Evolutionary conservation across 92 coral and sea anemone species (phyloP), one percentile per base, ranked within the genome.

Genomic region (Micromussa lordhowensis): DNA sequence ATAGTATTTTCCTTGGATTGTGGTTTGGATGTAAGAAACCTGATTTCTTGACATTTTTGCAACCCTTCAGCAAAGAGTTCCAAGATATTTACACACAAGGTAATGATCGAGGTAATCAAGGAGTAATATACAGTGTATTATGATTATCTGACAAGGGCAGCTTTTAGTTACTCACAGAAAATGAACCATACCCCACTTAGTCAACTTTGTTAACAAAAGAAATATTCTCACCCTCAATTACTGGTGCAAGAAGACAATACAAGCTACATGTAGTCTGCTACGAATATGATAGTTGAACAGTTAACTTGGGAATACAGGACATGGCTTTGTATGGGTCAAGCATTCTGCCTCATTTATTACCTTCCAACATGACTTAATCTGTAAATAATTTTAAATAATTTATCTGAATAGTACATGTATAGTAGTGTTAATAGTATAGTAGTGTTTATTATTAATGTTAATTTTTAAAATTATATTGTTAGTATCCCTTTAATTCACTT

Each of bases 51-150:
- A 40, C 48, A 40, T 40, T 40, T 40, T 6, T 40, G 48, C 48
- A 87, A 49, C 90, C 90, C 14, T 79, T 87, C 22, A 87, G 90
- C 84, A 79, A 87, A 19, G 90, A 87, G 63, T 87, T 87, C 68
- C 85, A 87, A 79, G 90, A 87, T 30, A 79, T 87, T 87, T 87
- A 68, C 35, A 68, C 85, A 29, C 31, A 87, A 87, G 90, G 90
- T 87, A 36, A 5, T 36, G 38, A 36, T 71, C 44, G 76, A 71
- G 76, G 76, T 71, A 71, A 71, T 71, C 76, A 71, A 29, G 44
- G 76, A 30, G 76, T 71, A 29, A 71, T 71, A 69, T 69, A 71
- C n/a, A n/a, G n/a, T n/a, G n/a, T n/a, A n/a, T 71, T 71, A 71
- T 71, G 76, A 71, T 71, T 71, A 71, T 71, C 44, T 71, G 76